These are phyloP conservation scores for Xestoiulus laeticollis DNA, from an alignment of 2,888 invertebrate species.

Conservation along the genomic window DNA sequence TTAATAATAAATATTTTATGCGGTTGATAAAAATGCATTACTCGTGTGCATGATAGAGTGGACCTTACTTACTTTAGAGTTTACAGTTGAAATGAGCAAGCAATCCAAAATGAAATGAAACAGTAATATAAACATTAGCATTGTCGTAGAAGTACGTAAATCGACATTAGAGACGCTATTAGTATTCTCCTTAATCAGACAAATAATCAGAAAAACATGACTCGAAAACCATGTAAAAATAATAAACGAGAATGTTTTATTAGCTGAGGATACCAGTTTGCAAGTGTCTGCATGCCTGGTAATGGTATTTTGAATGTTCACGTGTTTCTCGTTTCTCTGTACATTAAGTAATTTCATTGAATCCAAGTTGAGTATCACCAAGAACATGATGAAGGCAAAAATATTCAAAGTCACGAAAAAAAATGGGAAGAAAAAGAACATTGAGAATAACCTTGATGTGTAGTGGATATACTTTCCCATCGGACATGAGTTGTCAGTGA, in stretches of 20 bases:
- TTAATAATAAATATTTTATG: background rate
- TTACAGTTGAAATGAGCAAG: background rate
- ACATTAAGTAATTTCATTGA: background rate
- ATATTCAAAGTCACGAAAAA: background rate
- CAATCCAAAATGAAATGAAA: background rate
- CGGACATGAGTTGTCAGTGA: background rate
- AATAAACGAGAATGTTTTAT: background rate
- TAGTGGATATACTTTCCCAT: background rate
- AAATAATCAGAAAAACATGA: constrained; percentile 20
- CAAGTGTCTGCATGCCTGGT: background rate
- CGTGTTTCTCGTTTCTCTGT: background rate
- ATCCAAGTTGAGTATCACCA: background rate
- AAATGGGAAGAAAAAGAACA: background rate
- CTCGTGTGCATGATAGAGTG: background rate
- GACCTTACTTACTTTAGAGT: constrained; percentile 38
- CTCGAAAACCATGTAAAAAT: background rate
- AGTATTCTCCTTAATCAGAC: background rate
- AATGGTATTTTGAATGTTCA: background rate
- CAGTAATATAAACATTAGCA: background rate
- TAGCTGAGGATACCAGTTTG: background rate
- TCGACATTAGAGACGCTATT: background rate
- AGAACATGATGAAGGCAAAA: background rate
- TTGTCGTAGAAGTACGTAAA: background rate
- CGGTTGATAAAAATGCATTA: background rate
- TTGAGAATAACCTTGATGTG: background rate